Conservation (phyloP, 2,113 vertebrate species). For the Balaenoptera acutorostrata region DNA sequence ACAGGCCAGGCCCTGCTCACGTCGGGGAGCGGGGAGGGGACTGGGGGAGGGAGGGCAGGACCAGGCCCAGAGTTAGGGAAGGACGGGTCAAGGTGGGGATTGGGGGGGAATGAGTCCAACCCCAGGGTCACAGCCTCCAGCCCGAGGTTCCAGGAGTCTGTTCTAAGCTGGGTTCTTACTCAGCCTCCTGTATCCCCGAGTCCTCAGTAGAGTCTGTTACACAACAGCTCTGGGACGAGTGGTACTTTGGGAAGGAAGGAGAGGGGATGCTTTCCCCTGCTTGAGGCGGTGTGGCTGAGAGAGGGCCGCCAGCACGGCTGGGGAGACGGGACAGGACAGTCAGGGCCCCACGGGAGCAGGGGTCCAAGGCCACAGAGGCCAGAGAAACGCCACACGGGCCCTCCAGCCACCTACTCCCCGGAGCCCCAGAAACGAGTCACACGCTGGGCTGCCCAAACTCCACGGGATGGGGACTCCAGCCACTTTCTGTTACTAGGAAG, state of each 20-base stretch:
- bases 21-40: neutral
- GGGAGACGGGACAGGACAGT: neutral
- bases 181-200: neutral
- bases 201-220: neutral
- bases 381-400: neutral
- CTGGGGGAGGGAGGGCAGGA: too few species aligned
- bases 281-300: neutral
- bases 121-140: neutral
- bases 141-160: neutral
- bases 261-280: neutral
- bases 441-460: neutral
- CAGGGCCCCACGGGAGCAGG: neutral
- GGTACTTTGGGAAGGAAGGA: neutral
- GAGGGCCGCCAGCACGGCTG: neutral
- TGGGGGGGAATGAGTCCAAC: neutral
- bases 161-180: neutral
- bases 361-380: neutral
- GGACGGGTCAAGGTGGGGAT: neutral
- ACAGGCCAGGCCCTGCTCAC: neutral
- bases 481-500: neutral
- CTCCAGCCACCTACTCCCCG: neutral
- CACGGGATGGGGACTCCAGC: neutral
- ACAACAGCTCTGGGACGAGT: neutral
- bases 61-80: neutral
- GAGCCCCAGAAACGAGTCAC: neutral